phyloP scores from a whole-genome alignment of 2,888 invertebrate genomes.

The Lamellibrachia satsuma region DNA sequence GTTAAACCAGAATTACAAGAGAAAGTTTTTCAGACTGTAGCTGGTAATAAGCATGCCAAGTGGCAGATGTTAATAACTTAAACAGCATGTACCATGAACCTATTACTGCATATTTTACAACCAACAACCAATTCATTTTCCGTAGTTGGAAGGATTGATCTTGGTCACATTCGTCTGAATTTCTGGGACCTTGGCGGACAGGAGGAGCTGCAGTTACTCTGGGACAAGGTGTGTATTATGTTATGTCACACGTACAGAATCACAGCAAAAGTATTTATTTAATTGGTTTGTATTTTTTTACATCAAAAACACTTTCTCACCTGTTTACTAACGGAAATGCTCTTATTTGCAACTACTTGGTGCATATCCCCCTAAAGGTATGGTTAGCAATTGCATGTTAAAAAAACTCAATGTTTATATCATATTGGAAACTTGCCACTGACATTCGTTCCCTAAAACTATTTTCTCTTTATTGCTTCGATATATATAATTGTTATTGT shows the following conservation, averaged over 20 bases:
- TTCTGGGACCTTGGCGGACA: slow-evolving; percentile 88
- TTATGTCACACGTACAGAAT: not conserved
- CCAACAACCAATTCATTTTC: slow-evolving; percentile 34
- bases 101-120: not conserved
- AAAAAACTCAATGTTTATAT: no score
- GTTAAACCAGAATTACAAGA: not conserved
- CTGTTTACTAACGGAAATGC: no score
- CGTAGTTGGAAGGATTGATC: slow-evolving; percentile 89
- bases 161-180: slow-evolving; percentile 87
- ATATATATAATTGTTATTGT: not conserved
- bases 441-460: no score
- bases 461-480: no score
- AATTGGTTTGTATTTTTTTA: slow-evolving; percentile 13
- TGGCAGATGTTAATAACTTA: not conserved
- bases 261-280: slow-evolving; percentile 20
- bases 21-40: not conserved
- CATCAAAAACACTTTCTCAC: no score
- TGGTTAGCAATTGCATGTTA: no score
- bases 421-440: no score
- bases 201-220: slow-evolving; percentile 93
- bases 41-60: not conserved
- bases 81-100: not conserved
- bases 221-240: slow-evolving; percentile 86
- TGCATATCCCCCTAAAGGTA: no score
- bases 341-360: no score